A percentile compares a stretch with the other conserved stretches of the same genome.
These are phyloP conservation scores for Lanistes nyassanus DNA, from an alignment of 1,140 invertebrate genomes.

Conservation along the genomic window DNA sequence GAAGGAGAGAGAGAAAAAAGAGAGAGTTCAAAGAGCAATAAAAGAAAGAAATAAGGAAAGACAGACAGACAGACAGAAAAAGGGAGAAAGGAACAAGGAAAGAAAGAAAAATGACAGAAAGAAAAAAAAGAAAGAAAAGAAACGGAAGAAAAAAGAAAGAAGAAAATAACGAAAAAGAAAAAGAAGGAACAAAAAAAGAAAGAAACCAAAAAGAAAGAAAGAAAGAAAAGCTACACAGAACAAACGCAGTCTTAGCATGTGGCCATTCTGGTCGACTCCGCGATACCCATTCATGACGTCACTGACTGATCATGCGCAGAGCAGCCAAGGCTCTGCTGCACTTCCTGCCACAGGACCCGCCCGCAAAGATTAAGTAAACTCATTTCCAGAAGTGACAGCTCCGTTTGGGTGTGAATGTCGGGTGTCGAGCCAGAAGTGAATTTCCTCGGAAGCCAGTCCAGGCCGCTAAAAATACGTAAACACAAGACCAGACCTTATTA, in stretches of 20 bases:
- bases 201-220: not conserved
- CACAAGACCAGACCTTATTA: too few species aligned
- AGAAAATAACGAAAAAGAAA: not conserved
- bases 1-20: not conserved
- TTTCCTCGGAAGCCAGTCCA: too few species aligned
- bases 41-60: constrained; percentile 1
- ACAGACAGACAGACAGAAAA: constrained; percentile 20
- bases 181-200: not conserved
- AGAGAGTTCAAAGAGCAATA: not conserved
- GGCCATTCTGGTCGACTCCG: too few species aligned
- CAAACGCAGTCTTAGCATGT: not conserved
- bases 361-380: too few species aligned
- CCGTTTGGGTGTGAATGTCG: too few species aligned
- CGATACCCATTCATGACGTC: too few species aligned
- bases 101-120: constrained; percentile 18
- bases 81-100: constrained; percentile 14
- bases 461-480: too few species aligned
- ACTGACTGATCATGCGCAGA: too few species aligned
- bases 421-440: too few species aligned
- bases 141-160: not conserved
- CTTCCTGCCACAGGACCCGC: too few species aligned
- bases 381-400: too few species aligned
- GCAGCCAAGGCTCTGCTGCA: too few species aligned
- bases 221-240: not conserved
- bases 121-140: not conserved